A percentile compares a stretch with the other conserved stretches of the same genome.
phyloP scores from a whole-genome alignment of 23 tunicate species.

The Trididemnum miniatum region DNA sequence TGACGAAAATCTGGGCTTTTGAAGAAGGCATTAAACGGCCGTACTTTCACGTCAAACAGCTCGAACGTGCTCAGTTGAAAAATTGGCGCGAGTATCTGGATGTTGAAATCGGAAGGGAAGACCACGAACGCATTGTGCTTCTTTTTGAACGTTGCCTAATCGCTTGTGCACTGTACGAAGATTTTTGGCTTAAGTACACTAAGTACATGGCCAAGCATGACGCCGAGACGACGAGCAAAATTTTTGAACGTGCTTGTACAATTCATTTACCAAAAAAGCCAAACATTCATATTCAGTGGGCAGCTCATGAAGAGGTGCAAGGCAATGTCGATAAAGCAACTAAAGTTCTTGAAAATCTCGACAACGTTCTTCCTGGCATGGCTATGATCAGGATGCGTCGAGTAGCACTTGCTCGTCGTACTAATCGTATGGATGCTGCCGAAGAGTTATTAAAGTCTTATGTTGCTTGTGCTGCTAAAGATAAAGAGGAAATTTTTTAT shows the following conservation, averaged over 20 bases:
- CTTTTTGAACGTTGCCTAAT: slow-evolving; percentile 88
- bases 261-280: slow-evolving; percentile 90
- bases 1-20: slow-evolving; percentile 91
- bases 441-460: slow-evolving; percentile 55
- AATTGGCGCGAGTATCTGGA: slow-evolving; percentile 94
- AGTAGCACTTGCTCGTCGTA: slow-evolving; percentile 66
- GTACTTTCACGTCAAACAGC: slow-evolving; percentile 89
- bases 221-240: slow-evolving; percentile 32
- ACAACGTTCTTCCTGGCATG: slow-evolving; percentile 67
- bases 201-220: slow-evolving; percentile 68
- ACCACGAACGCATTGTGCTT: slow-evolving; percentile 48
- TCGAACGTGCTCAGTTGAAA: slow-evolving; percentile 88
- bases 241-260: slow-evolving; percentile 77
- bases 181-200: slow-evolving; percentile 94
- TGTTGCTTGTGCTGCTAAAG: slow-evolving; percentile 68
- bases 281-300: slow-evolving; percentile 91
- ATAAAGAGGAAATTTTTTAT: slow-evolving; percentile 71
- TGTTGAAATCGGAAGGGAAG: slow-evolving; percentile 49
- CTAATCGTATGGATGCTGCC: slow-evolving; percentile 62
- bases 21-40: slow-evolving; percentile 94
- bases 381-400: slow-evolving; percentile 75
- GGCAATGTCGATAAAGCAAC: slow-evolving; percentile 62
- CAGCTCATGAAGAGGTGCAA: slow-evolving; percentile 80
- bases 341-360: slow-evolving; percentile 53
- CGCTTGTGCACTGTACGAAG: slow-evolving; percentile 95